Conservation (phyloP, 1,140 invertebrate genomes). For the Vollenhovia emeryi region DNA sequence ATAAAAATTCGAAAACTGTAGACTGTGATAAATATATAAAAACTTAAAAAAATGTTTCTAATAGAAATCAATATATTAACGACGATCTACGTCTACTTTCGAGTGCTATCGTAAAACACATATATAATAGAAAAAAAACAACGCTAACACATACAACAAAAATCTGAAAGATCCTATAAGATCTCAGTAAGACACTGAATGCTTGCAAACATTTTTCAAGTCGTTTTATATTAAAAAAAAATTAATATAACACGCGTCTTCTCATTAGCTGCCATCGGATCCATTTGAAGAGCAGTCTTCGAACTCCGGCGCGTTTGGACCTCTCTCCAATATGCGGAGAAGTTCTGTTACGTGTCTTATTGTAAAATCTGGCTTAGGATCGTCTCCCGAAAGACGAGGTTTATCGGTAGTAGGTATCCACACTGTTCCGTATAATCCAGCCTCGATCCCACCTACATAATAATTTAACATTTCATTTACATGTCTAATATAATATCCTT, state of each 20-base stretch:
- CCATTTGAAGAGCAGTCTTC: conserved; percentile 83
- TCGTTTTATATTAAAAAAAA: neutral
- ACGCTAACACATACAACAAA: neutral
- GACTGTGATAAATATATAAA: neutral
- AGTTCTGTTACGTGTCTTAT: conserved; percentile 83
- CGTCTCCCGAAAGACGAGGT: conserved; percentile 73
- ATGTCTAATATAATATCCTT: neutral
- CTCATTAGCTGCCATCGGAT: conserved; percentile 79
- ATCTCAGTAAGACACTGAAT: neutral
- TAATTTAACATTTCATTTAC: neutral
- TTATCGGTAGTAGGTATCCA: conserved; percentile 88
- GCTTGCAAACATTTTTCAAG: neutral
- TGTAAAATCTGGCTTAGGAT: conserved; percentile 82
- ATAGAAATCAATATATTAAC: conserved; percentile 6
- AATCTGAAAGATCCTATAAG: neutral
- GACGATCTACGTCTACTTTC: neutral
- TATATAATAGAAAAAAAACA: neutral
- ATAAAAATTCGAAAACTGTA: neutral
- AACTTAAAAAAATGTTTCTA: neutral
- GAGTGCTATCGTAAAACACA: neutral
- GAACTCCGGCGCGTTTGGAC: conserved; percentile 80
- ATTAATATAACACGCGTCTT: neutral
- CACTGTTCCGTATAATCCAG: conserved; percentile 90
- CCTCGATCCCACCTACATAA: conserved; percentile 89
- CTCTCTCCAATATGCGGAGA: conserved; percentile 77